Conservation (phyloP, 1,140 invertebrate genomes). For the Anastatus disparis region DNA sequence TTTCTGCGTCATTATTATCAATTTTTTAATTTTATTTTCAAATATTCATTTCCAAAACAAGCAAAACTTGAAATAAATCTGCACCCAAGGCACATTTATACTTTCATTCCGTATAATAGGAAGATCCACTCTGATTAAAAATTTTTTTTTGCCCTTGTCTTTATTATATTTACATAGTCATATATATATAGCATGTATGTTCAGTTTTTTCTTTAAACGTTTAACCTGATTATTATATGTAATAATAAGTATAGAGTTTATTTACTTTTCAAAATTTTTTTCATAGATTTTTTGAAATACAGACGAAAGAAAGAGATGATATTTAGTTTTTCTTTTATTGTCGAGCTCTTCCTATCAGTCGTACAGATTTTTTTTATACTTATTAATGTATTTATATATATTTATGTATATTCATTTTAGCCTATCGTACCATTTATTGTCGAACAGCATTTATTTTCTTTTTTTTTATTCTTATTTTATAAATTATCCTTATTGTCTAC, state of each 20-base stretch:
- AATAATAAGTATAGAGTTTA: background rate
- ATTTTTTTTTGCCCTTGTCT: conserved; percentile 20
- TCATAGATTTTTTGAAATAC: no score
- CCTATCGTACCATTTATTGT: conserved; percentile 63
- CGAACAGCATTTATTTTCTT: conserved; percentile 63
- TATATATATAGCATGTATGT: background rate
- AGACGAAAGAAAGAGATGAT: conserved; percentile 3
- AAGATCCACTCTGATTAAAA: conserved; percentile 57
- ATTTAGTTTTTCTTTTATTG: conserved; percentile 24
- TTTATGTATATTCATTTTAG: conserved; percentile 29
- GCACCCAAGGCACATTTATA: conserved; percentile 67
- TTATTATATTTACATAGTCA: conserved; percentile 20
- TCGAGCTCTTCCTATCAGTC: conserved; percentile 21
- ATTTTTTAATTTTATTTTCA: conserved; percentile 1
- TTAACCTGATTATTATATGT: background rate
- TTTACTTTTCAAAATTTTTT: background rate
- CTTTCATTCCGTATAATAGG: conserved; percentile 62
- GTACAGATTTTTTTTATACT: conserved; percentile 28
- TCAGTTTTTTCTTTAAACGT: conserved; percentile 2
- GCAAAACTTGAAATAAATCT: conserved; percentile 46
- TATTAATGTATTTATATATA: conserved; percentile 22
- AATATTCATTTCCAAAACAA: background rate
- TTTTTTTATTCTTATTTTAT: no score
- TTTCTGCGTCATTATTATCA: background rate
- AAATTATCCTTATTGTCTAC: conserved; percentile 54